These are phyloP conservation scores for Lagorchestes hirsutus DNA, from an alignment of 2,797 vertebrate species.

Conservation along the genomic window DNA sequence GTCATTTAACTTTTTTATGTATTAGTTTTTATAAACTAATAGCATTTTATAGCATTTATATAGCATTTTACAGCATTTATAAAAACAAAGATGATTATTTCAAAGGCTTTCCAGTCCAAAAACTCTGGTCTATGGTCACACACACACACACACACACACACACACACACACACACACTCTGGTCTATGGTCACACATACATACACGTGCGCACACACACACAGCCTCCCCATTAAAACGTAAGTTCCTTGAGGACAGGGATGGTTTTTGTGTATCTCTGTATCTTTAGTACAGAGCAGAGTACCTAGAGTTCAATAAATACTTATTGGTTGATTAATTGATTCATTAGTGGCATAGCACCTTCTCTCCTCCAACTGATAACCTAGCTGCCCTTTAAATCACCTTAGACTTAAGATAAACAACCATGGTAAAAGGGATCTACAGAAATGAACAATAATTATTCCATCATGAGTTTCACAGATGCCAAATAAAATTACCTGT, in stretches of 20 bases:
- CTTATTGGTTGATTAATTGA: not conserved
- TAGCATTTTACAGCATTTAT: not conserved
- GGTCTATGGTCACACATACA: not conserved
- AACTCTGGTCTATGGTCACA: not conserved
- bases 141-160: no score
- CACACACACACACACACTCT: not conserved
- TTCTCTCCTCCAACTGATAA: not conserved
- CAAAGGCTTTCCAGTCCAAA: not conserved
- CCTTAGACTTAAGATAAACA: not conserved
- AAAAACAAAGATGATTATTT: not conserved
- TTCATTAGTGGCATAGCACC: not conserved
- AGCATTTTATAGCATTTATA: no score
- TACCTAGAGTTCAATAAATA: not conserved
- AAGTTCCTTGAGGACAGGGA: not conserved
- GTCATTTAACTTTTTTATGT: not conserved
- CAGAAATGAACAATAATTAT: not conserved
- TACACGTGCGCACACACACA: no score
- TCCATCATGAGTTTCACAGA: not conserved
- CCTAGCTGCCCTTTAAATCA: not conserved
- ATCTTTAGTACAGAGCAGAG: not conserved
- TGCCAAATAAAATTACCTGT: not conserved
- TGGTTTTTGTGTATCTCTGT: not conserved
- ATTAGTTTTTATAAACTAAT: not conserved
- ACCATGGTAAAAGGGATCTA: not conserved
- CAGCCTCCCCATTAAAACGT: not conserved